A percentile compares a stretch with the other conserved stretches of the same genome.
These are phyloP conservation scores for Polia nebulosa DNA, from an alignment of 2,888 invertebrate species.

Conservation along the genomic window DNA sequence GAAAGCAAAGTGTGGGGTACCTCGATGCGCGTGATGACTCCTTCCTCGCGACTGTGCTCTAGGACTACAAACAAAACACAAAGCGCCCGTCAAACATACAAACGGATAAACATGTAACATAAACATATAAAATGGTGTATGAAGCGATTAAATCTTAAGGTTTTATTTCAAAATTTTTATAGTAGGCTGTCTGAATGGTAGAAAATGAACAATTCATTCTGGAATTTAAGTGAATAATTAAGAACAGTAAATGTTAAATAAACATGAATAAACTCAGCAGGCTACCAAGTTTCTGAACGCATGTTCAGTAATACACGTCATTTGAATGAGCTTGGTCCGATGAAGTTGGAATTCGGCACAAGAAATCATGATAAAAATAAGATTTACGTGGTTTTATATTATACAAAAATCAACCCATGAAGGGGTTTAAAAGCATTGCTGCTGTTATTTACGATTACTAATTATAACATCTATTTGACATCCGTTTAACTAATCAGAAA, in stretches of 20 bases:
- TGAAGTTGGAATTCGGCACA: no score
- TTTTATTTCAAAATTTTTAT: slow-evolving; percentile 20
- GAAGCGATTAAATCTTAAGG: slow-evolving; percentile 68
- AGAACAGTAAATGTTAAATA: neutral
- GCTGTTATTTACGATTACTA: neutral
- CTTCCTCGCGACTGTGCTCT: slow-evolving; percentile 91
- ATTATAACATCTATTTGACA: neutral
- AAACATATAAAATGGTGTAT: slow-evolving; percentile 79
- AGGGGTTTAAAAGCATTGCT: no score
- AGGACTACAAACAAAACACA: slow-evolving; percentile 91
- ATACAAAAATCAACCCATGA: no score
- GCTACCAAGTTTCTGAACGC: neutral
- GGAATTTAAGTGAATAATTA: neutral
- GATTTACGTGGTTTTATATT: no score
- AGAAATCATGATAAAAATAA: neutral
- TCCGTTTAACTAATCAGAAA: neutral
- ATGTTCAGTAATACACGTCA: no score
- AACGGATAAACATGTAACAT: slow-evolving; percentile 81
- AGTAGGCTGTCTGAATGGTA: slow-evolving; percentile 28
- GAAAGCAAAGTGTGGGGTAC: slow-evolving; percentile 89
- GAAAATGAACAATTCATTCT: slow-evolving; percentile 41
- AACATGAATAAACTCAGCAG: neutral
- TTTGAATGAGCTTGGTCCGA: no score
- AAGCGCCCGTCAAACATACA: slow-evolving; percentile 90
- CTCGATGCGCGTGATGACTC: slow-evolving; percentile 91